Base-by-base conservation (phyloP, 1,140 invertebrate genomes). In the Helicoverpa zea region DNA sequence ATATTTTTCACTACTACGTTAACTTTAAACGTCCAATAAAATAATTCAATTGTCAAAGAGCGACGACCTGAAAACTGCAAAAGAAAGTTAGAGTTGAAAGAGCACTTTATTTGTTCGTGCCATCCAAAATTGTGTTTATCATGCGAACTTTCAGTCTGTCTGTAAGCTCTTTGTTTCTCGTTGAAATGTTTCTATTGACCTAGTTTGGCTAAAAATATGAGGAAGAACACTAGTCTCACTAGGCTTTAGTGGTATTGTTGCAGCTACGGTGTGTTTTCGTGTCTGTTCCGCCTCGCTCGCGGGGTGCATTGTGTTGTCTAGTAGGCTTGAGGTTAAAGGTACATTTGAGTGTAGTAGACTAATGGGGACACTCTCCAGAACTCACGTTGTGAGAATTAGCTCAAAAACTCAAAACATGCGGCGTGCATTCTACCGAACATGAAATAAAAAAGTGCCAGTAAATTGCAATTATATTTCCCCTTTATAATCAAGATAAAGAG, bases 11-110 rank as follows among this genome's bases (percentile, higher is more conserved):
- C 51, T 68, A 16, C 12, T 23, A 23, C 5, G 9, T 43, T 9
- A 49, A 49, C 2, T 23, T 10, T 43, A 3, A 35, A 4, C 30
- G 29, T n/a, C 7, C 13, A 35, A n/a, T 63, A 49, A 23, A 76
- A 51, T 63, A 51, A 76, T 63, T 52, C 56, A 59, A 74, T 52
- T 72, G 7, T 5, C 16, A 61, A 63, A 61, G 73, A 51, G 30
- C 73, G 23, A 52, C 43, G 58, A 76, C 73, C 73, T 76, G 73
- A 76, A 76, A 76, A 35, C 11, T 76, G n/a, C 47, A 35, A 66
- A 66, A 54, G 61, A 77, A 77, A 77, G 75, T 77, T 76, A 43
- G 5, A 43, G 47, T 23, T n/a, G n/a, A n/a, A n/a, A n/a, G n/a
- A n/a, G 35, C 56, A 61, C 3, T 29, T 51, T 18, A 63, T 76